Evolutionary conservation across 2,797 vertebrate genomes (phyloP), one percentile per base, ranked within the genome.

Genomic region (Chelonia mydas): DNA sequence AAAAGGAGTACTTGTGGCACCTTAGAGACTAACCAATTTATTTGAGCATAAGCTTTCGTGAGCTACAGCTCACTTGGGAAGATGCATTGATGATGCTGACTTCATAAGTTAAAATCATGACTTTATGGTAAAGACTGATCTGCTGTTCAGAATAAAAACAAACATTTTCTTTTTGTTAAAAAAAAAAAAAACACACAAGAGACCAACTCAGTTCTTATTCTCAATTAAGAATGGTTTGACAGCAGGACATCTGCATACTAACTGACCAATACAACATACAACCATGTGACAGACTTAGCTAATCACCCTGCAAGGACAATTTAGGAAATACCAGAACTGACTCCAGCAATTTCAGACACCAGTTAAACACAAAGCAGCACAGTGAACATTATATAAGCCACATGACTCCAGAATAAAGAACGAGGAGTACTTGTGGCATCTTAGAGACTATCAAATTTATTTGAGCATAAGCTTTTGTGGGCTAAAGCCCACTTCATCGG

Each of bases 71-170:
- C n/a, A n/a, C n/a, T n/a, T n/a, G n/a, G n/a, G 93, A 95, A 95
- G 51, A 74, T 92, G 84, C 78, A 17, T 90, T 83, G 65, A 81
- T 97, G 81, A 83, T 86, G 54, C 78, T 85, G 88, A 94, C 84
- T 98, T 98, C 95, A 49, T 98, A 96, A 97, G 84, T 95, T 97
- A 87, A 95, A 96, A 96, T 98, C 17, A 65, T 98, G 65, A 92
- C 88, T 96, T 95, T 94, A 12, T 94, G 96, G 93, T 97, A 93
- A 96, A 97, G 90, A 94, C 8, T 82, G 31, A 61, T 77, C 94
- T 96, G 72, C 41, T 97, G 83, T 94, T 97, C 83, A 91, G 83
- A 98, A 96, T 96, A 41, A 87, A 95, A 97, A 93, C 96, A 97
- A 15, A 3, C 89, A 49, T 94, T 54, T 96, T 96, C 94, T 92